Base-by-base conservation (phyloP, 2,888 invertebrate genomes). In the Schizaphis graminum region DNA sequence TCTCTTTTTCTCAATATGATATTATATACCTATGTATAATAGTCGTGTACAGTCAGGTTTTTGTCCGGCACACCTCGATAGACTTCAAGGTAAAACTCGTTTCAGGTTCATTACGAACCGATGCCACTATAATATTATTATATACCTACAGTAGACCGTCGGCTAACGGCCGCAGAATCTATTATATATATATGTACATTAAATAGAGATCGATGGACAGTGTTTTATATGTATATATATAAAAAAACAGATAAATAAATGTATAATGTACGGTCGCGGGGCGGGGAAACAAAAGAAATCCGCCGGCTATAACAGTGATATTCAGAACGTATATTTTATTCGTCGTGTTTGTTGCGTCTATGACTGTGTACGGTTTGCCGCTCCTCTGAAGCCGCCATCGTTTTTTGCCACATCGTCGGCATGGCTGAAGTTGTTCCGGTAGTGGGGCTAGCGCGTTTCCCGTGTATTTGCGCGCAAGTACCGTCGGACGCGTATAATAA, bases 41-140 rank as follows among this genome's bases (percentile, higher is more conserved):
- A 77, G 77, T 77, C 35, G 77, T 53, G 35, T 53, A 67, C 13
- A 88, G 92, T 92, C 92, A 67, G 92, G 88, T 93, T 92, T 93
- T 89, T n/a, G 88, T 93, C 92, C 92, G 92, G 92, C 92, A 93
- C 92, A 89, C 92, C 92, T 93, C 94, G 21, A 67, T 47, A 91
- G 94, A 94, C 89, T 91, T 94, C 94, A 94, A 94, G 94, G 94
- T 91, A 86, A 94, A 94, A 94, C 94, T 94, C 67, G 94, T 94
- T 94, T 94, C 94, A 91, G 90, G 94, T 94, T 94, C 94, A 94
- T 94, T 91, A 94, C 94, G 94, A 94, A 41, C 92, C 77, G n/a
- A 67, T 28, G 92, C 88, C 41, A 77, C 77, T 77, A 77, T 35
- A 41, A 77, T 77, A 41, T 77, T 35, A 41, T 77, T 77, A 77